Percentiles rank a stretch among this genome's conserved stretches.
phyloP scores from a whole-genome alignment of 2,797 vertebrate species.

The Odontamblyopus lacepedii region DNA sequence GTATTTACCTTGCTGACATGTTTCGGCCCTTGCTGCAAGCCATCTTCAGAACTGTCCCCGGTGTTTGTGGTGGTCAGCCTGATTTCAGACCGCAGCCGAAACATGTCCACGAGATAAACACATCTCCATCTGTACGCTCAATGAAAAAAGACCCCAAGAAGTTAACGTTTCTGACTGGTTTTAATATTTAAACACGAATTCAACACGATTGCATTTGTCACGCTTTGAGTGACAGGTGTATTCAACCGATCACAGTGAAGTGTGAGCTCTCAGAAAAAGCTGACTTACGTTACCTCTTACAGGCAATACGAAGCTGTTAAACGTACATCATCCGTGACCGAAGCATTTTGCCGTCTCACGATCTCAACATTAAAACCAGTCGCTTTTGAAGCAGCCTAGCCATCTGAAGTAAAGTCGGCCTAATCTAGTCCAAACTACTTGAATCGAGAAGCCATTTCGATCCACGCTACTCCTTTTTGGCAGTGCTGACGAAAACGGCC shows the following conservation, averaged over 20 bases:
- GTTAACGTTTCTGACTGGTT: background rate
- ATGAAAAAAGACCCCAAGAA: too few species aligned
- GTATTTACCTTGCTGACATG: too few species aligned
- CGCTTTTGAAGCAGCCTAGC: too few species aligned
- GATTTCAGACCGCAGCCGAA: too few species aligned
- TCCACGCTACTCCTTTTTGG: background rate
- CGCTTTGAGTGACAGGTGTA: background rate
- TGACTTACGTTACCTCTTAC: background rate
- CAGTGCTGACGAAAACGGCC: constrained; percentile 59
- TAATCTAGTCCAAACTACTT: background rate
- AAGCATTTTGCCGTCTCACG: too few species aligned
- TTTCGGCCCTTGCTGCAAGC: too few species aligned
- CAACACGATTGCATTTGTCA: background rate
- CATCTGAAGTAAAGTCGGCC: background rate
- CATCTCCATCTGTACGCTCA: too few species aligned
- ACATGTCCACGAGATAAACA: too few species aligned
- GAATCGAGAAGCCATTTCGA: background rate
- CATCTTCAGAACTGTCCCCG: too few species aligned
- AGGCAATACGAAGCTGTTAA: background rate
- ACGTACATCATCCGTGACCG: background rate
- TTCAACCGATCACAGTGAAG: background rate
- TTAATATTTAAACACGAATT: background rate
- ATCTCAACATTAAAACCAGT: too few species aligned
- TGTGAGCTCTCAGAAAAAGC: background rate
- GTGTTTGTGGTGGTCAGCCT: too few species aligned